phyloP scores from a whole-genome alignment of 2,888 invertebrate genomes.

The Abrostola triplasia region DNA sequence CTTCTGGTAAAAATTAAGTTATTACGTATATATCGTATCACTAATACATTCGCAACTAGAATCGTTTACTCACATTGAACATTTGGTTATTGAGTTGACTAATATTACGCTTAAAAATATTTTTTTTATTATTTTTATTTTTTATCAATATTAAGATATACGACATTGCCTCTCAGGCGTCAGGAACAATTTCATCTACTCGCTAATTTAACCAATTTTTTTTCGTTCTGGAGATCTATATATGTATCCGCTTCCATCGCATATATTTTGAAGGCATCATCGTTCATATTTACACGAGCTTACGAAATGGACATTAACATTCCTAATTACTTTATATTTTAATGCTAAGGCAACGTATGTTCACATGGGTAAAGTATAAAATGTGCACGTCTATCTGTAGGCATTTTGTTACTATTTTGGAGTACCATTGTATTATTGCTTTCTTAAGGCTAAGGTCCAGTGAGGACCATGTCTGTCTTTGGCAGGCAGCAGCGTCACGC shows the following conservation, averaged over 20 bases:
- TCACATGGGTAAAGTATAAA: conserved; percentile 34
- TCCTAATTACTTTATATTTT: conserved; percentile 46
- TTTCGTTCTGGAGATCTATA: conserved; percentile 79
- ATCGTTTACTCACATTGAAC: conserved; percentile 87
- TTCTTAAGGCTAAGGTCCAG: conserved; percentile 47
- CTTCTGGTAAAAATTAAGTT: conserved; percentile 87
- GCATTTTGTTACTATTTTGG: conserved; percentile 33
- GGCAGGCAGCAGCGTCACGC: conserved; percentile 36
- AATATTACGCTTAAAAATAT: conserved; percentile 80
- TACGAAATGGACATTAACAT: conserved; percentile 47
- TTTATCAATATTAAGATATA: conserved; percentile 82
- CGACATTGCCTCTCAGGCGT: conserved; percentile 86
- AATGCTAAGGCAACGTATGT: conserved; percentile 52
- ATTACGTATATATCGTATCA: conserved; percentile 88
- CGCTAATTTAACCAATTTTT: conserved; percentile 84
- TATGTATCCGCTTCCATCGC: conserved; percentile 79
- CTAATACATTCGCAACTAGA: conserved; percentile 88
- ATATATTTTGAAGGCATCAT: conserved; percentile 72
- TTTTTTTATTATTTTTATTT: conserved; percentile 59
- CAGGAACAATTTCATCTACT: conserved; percentile 88
- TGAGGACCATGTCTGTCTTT: conserved; percentile 40
- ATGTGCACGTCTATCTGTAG: conserved; percentile 34
- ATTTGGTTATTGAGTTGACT: conserved; percentile 87
- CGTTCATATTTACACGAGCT: conserved; percentile 48
- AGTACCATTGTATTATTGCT: conserved; percentile 48